Evolutionary conservation across 30 jellyfish, hydroid and myxozoan genomes (phyloP), one percentile per base, ranked within the genome.

Genomic region (Chironex yamaguchii): DNA sequence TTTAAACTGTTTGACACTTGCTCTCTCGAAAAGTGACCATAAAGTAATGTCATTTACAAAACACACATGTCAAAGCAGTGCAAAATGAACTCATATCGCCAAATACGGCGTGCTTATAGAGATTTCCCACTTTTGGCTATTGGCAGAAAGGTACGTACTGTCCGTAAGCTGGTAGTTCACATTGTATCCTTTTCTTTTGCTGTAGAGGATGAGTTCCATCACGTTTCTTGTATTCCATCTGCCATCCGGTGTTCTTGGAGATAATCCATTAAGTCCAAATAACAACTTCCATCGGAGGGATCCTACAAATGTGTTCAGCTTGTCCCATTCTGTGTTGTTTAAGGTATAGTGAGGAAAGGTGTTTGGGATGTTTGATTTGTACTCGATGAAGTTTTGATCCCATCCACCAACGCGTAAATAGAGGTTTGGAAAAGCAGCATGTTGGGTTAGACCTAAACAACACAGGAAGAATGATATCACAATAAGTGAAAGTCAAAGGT

Each of bases 161-260:
- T 91, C 86, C 14, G 96, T 94, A 20, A 91, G 91, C 49, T 91
- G 96, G 65, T 52, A 91, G 31, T 85, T 66, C 49, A 91, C 91
- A 62, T 36, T 50, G 58, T 91, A 91, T 29, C 96, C 94, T 65
- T 62, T 79, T 29, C 64, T 20, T 20, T 52, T 33, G 26, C 87
- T 80, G 75, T 85, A 85, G 49, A 89, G 70, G 35, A 91, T 67
- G 12, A 91, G 65, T 70, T 50, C 79, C 26, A 85, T 76, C 12
- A 91, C 91, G 71, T 91, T 91, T 22, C 85, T 51, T 3, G 98
- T 94, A 33, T 91, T 91, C 96, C 96, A 91, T 12, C 87, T 33
- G 2, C 98, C 98, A 79, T 91, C 96, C 35, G 68, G 65, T 34
- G 52, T 76, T 23, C 93, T 54, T 49, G 48, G 66, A 17, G 13